Evolutionary conservation across 2,797 vertebrate species (phyloP).

Genomic region (Oryzias dopingdopingensis): DNA sequence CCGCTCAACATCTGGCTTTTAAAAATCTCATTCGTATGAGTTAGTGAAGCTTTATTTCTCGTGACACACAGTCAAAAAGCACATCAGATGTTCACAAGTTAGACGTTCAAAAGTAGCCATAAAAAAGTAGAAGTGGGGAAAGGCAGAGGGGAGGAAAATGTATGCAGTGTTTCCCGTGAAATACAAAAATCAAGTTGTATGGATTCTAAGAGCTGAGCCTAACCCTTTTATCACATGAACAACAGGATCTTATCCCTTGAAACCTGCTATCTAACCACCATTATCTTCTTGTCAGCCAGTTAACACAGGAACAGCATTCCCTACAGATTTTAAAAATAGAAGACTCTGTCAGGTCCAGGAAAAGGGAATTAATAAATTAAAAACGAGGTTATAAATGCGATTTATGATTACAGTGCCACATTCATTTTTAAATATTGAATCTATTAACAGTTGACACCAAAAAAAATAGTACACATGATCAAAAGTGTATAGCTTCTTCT

Average conservation of each 20-base stretch:
- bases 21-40: slow-evolving; percentile 9
- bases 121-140: not conserved
- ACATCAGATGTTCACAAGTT: slow-evolving; percentile 5
- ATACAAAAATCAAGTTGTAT: slow-evolving; percentile 12
- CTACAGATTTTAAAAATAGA: slow-evolving; percentile 39
- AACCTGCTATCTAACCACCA: slow-evolving; percentile 45
- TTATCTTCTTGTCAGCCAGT: slow-evolving; percentile 63
- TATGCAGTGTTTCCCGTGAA: not conserved
- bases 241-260: slow-evolving; percentile 48
- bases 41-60: slow-evolving; percentile 12
- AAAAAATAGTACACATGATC: too few species aligned
- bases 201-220: slow-evolving; percentile 32
- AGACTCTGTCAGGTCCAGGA: slow-evolving; percentile 18
- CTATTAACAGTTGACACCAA: too few species aligned
- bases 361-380: not conserved
- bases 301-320: slow-evolving; percentile 41
- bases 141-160: not conserved
- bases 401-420: too few species aligned
- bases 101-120: slow-evolving; percentile 2
- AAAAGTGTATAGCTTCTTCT: not conserved
- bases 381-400: not conserved
- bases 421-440: too few species aligned
- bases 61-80: slow-evolving; percentile 8
- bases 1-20: not conserved
- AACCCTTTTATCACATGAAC: slow-evolving; percentile 57